Percentiles rank a stretch among this genome's conserved stretches.
These are phyloP conservation scores for Cheumatopsyche charites DNA, from an alignment of 1,140 invertebrate species.

Conservation along the genomic window DNA sequence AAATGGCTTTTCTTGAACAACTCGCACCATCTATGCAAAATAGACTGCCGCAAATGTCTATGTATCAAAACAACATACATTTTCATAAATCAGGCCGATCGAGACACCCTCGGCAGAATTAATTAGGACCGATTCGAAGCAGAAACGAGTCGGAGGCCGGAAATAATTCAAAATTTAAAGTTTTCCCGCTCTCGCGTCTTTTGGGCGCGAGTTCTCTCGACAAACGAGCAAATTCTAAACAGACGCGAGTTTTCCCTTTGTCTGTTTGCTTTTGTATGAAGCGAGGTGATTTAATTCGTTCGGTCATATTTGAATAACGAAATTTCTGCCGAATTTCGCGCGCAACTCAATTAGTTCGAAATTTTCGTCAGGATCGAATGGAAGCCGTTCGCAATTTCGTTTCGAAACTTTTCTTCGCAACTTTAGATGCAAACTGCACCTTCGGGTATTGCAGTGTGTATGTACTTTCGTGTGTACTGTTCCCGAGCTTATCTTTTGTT, in stretches of 20 bases:
- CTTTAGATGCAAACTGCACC: conserved; percentile 28
- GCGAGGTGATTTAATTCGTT: conserved; percentile 33
- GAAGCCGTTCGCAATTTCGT: too few relatives aligned
- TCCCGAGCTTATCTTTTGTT: neutral
- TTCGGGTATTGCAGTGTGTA: neutral
- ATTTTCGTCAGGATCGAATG: too few relatives aligned
- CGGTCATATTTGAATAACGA: conserved; percentile 33
- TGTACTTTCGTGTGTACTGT: too few relatives aligned
- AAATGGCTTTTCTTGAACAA: too few relatives aligned
- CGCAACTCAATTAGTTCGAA: too few relatives aligned
- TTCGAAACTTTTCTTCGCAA: neutral
- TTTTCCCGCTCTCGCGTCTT: neutral
- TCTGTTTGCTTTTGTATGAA: conserved; percentile 16
- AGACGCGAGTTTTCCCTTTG: neutral
- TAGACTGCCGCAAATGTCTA: too few relatives aligned
- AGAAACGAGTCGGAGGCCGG: too few relatives aligned
- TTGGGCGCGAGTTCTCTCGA: neutral
- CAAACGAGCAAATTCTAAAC: conserved; percentile 13
- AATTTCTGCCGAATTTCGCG: conserved; percentile 10
- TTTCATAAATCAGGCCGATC: too few relatives aligned
- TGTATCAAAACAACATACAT: too few relatives aligned
- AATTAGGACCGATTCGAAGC: too few relatives aligned
- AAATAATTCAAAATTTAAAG: conserved; percentile 17
- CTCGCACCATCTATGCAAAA: too few relatives aligned
- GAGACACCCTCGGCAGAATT: too few relatives aligned